Base-by-base conservation (phyloP, 2,113 vertebrate species). In the Scophthalmus maximus region DNA sequence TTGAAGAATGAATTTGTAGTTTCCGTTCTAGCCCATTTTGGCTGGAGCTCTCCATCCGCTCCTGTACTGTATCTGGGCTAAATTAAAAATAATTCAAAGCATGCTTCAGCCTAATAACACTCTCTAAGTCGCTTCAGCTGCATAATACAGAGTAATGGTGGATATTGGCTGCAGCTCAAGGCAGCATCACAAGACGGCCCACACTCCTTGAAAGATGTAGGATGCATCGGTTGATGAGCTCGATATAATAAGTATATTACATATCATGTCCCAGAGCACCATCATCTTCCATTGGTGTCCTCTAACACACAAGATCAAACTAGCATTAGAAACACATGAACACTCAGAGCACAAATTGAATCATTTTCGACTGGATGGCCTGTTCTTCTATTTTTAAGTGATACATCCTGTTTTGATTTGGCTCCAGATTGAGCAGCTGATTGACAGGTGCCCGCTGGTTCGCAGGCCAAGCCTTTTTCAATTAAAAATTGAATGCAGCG, bases 1-100 rank as follows among this genome's bases (percentile, higher is more conserved):
- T 36, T 49, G 61, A 83, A 72, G 59, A 75, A 65, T 72, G 20
- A 40, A 50, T 70, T 65, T 51, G 32, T 68, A 77, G 36, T 74
- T 79, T 79, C 18, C 44, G 67, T 71, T 81, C 72, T 40, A 52
- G 42, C 46, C 58, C 67, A 67, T 63, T 65, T 75, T 70, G 46
- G 49, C 27, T 66, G 14, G 5, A 25, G 56, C 66, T 70, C 30
- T 68, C 9, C 1, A 63, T 76, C 70, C 56, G 61, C 25, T 34
- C 70, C 26, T 67, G 42, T 30, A 76, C 26, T 67, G 42, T 30
- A 76, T 68, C 67, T 51, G 34, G 61, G 47, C n/a, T 58, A 68
- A 73, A 78, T 84, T 67, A 75, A 66, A n/a, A 76, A 77, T 36
- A 63, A 79, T 76, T 82, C 58, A 63, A 71, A 79, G 50, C 29